Percentiles rank a stretch among this genome's conserved stretches.
These are phyloP conservation scores for Eilema caniola DNA, from an alignment of 2,888 invertebrate species.

Conservation along the genomic window DNA sequence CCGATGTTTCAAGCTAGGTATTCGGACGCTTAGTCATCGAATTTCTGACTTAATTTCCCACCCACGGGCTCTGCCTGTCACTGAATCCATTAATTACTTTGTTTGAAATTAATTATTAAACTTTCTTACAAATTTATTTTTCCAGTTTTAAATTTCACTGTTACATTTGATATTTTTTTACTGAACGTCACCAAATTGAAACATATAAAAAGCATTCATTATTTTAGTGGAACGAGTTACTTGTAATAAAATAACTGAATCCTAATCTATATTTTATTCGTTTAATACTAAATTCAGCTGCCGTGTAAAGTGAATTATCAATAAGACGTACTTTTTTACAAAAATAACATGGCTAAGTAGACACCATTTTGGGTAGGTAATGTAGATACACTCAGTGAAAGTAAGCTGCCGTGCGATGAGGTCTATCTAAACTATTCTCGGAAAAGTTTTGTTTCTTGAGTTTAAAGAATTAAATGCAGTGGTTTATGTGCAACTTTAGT, in stretches of 20 bases:
- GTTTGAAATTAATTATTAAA: not conserved
- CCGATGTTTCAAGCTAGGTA: conserved; percentile 79
- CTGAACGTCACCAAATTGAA: not conserved
- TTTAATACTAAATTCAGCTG: not conserved
- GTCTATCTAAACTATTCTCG: too few relatives aligned
- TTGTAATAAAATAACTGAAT: not conserved
- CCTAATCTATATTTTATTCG: not conserved
- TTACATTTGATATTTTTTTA: not conserved
- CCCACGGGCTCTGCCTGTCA: conserved; percentile 59
- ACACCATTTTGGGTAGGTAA: conserved; percentile 21
- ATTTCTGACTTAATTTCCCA: conserved; percentile 74
- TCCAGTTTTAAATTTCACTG: not conserved
- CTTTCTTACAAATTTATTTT: not conserved
- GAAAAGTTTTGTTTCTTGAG: conserved; percentile 65
- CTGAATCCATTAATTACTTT: conserved; percentile 19
- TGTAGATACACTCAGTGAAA: conserved; percentile 25
- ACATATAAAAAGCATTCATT: not conserved
- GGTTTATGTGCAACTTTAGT: too few relatives aligned
- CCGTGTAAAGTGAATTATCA: not conserved
- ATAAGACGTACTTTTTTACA: not conserved
- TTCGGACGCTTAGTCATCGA: conserved; percentile 78
- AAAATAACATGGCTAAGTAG: not conserved
- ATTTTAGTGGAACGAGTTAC: not conserved
- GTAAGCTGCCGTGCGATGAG: too few relatives aligned
- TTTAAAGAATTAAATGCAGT: too few relatives aligned